Evolutionary conservation across 2,888 invertebrate genomes (phyloP), one percentile per base, ranked within the genome.

Genomic region (Apamea anceps): DNA sequence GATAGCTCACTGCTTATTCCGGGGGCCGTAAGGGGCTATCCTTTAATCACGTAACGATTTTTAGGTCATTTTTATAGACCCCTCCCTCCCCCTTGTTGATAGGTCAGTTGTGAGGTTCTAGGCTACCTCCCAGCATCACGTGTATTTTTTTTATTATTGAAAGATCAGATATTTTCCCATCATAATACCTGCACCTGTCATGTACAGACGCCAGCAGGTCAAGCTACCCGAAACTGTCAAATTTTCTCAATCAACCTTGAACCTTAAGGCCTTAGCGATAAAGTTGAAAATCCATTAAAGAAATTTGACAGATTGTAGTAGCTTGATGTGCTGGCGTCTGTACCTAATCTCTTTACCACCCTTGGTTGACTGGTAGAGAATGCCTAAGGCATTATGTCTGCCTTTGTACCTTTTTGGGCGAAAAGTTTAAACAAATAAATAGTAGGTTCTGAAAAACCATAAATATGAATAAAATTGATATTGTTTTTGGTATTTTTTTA

Each of bases 1-100:
- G n/a, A 75, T 80, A 75, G 51, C 51, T 80, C 25, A 60, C 32
- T 62, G 25, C 65, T 48, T 70, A 45, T 48, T 68, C 51, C 18
- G 32, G 37, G 18, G 25, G 18, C 57, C 18, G 37, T 10, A 54
- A 37, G 28, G 15, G 62, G 28, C 62, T 15, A 8, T 28, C 15
- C 18, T 62, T 28, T 62, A 62, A 28, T 28, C 28, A 62, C 62
- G 28, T 32, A 5, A 32, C 0, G 6, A 18, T 28, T 62, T 62
- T 62, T 7, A 8, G 28, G 28, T 7, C 6, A 15, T 15, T 28
- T n/a, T 15, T 15, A 28, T 7, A 28, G 13, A 37, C 4, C 13
- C 28, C 2, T 15, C 2, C 15, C 28, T 2, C 18, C 62, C 6
- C 1, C n/a, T 28, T 13, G n/a, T 15, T 60, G 12, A 60, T 60